Base-by-base conservation (phyloP, 2,113 vertebrate genomes). In the Chauna torquata region DNA sequence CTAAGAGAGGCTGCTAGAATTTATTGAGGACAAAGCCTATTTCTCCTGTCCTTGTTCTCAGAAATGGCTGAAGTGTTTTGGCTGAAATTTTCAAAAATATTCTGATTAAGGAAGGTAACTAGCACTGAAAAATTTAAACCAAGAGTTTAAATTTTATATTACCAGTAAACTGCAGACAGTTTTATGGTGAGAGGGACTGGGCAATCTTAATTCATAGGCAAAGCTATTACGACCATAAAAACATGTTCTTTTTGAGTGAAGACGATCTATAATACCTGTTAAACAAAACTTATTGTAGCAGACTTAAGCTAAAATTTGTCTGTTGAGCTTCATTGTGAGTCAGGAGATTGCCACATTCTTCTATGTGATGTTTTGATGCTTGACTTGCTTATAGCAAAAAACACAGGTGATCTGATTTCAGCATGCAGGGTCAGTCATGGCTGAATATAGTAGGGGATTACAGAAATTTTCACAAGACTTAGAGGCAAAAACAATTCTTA, bases 381-480 rank as follows among this genome's bases (percentile, higher is more conserved):
- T 68, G 79, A 90, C 81, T 97, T 95, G 85, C 82, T 90, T 76
- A 66, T 64, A 94, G 65, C 78, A 96, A 84, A 86, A 95, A 44
- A 49, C 91, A 93, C 75, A 93, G 95, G 84, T 95, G 90, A 61
- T 58, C 38, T 82, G 45, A 84, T 92, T 92, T 91, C 92, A 84
- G 54, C 68, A 83, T 70, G 79, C 74, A 95, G 42, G 84, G 50
- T 92, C 91, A 90, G 92, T 95, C 94, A 96, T 92, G 95, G 72
- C 91, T 94, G 89, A 95, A 93, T 76, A 82, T 85, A 86, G 78
- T 59, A 79, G 94, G 68, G 92, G 92, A 92, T 93, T 81, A 95
- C 3, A 54, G 93, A 70, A 85, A 74, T 94, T 96, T 91, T 94
- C 77, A 92, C 42, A 91, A 94, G 94, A 88, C 18, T 94, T 92